Base-by-base conservation (phyloP, 2,797 vertebrate species). In the Cyprinella venusta region DNA sequence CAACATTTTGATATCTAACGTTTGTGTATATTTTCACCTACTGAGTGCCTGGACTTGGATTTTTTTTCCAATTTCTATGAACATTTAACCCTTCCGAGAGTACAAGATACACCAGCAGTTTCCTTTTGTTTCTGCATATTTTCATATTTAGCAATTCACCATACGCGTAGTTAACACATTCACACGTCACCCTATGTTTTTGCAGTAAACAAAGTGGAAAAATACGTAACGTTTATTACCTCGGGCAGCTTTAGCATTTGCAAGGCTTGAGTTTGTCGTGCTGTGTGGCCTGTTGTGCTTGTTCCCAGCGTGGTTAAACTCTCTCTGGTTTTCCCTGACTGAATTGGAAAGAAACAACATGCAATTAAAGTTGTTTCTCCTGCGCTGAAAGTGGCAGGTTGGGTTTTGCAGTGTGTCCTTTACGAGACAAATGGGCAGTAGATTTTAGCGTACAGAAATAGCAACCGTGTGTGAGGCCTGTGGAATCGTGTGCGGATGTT, bases 201-300 rank as follows among this genome's bases (percentile, higher is more conserved):
- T 16, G 1, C 33, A 18, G 72, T 18, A 69, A 68, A 59, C 72
- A 69, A 33, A 82, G 24, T 13, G 1, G 54, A 45, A 68, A 82
- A 36, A 68, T 56, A 69, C 52, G 4, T 56, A 2, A 38, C 33
- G 50, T 82, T 76, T 68, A 82, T 82, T 76, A 68, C 72, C 50
- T 19, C 24, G 2, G 26, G 63, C 50, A 59, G 64, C 76, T 82
- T 76, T 67, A n/a, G 72, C 72, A 33, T n/a, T 76, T 48, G 13
- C 26, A 45, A 50, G 50, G 63, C 72, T 45, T 61, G 75, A 61
- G 65, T 70, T 63, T 71, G 65, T 83, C 82, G 8, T 69, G 82
- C 67, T 83, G 75, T 83, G 82, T 83, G 82, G 84, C 86, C 80
- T 72, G 79, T 79, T 72, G 65, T 87, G 86, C 83, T 82, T 85